Conservation (phyloP, 1,140 invertebrate genomes). For the Drosophila lini region DNA sequence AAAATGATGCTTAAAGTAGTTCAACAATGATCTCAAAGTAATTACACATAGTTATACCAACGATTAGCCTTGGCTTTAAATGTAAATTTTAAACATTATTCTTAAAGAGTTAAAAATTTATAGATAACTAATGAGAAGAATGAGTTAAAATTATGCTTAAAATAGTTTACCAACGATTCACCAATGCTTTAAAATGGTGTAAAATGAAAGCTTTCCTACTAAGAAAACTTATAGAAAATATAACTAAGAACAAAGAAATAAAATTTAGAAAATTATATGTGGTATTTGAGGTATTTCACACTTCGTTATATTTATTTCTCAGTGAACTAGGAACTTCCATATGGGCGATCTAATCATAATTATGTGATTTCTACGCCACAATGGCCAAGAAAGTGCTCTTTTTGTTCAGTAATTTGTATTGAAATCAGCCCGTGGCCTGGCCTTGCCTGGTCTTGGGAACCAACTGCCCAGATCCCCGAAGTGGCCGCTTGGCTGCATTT, state of each 20-base stretch:
- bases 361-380: slow-evolving; percentile 65
- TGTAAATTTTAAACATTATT: background rate
- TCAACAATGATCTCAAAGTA: background rate
- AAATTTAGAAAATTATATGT: background rate
- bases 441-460: background rate
- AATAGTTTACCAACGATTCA: background rate
- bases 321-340: slow-evolving; percentile 11
- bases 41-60: background rate
- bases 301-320: background rate
- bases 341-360: slow-evolving; percentile 71
- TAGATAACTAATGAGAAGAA: background rate
- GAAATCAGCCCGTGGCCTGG: slow-evolving; percentile 48
- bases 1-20: no score
- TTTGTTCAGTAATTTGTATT: slow-evolving; percentile 71
- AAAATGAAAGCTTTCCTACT: background rate
- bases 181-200: background rate
- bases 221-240: background rate
- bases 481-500: slow-evolving; percentile 60
- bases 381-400: slow-evolving; percentile 35
- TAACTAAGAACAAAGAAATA: background rate
- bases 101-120: background rate
- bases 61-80: background rate
- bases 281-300: background rate
- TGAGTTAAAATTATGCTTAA: background rate
- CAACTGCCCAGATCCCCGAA: slow-evolving; percentile 9